Evolutionary conservation across 2,113 vertebrate genomes (phyloP), one percentile per base, ranked within the genome.

Genomic region (Actenoides lindsayi): DNA sequence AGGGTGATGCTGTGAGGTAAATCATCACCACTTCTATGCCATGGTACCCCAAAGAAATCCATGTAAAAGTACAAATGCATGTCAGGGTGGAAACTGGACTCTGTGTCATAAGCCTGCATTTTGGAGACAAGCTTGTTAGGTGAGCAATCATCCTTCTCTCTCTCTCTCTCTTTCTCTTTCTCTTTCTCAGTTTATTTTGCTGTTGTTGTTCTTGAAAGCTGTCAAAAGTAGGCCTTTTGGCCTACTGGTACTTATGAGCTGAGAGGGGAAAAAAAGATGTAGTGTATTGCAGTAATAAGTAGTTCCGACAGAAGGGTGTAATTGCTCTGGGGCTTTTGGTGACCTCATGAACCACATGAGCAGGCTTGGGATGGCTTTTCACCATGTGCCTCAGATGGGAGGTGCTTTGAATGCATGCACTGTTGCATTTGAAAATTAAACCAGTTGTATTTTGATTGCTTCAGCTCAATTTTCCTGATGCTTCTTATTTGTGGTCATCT

Each of bases 271-370:
- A 70, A 89, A 48, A 90, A 65, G 28, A 73, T 83, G 77, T 79
- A 41, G 48, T 87, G 21, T 83, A 27, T 89, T 95, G 73, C 42
- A 75, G 83, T 93, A 96, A 85, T 93, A 84, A 85, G 65, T 54
- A 92, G 64, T 65, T 97, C 53, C 4, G 13, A 57, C 41, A 87
- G 85, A 85, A 94, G 51, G 77, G 69, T 85, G 54, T 92, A 93
- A 89, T 97, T 95, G 74, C 91, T 70, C 80, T 14, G 16, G 70
- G 37, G 9, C 46, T 94, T 93, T 77, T 93, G 78, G 60, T 96
- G 93, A 96, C 89, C 46, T 91, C 92, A 76, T 92, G 77, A 91
- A 91, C 86, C 63, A 51, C 83, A 60, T 21, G 48, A 91, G 57
- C 7, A 2, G 50, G 56, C 41, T 89, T 35, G 63, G 65, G 27